Evolutionary conservation across 2,113 vertebrate genomes (phyloP), one percentile per base, ranked within the genome.

Genomic region (Columbina picui): DNA sequence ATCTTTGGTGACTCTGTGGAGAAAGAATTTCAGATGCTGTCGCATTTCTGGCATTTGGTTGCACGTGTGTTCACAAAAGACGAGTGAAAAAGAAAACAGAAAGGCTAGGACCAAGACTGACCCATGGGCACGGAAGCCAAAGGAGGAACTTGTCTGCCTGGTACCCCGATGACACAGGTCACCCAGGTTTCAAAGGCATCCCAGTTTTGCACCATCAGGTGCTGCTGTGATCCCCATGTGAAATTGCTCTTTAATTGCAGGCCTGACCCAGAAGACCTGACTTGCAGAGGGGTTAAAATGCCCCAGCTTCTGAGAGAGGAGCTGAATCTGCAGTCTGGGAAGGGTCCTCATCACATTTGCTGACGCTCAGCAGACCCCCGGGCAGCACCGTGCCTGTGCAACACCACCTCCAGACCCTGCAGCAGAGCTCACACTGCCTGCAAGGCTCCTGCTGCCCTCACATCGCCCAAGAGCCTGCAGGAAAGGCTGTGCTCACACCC

Each of bases 1-100:
- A 98, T 98, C 96, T 98, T 99, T 63, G 98, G 98, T 8, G 98
- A 98, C 95, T 99, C 99, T 99, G 96, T 30, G 53, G 86, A 94
- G 55, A 95, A 95, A 98, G 2, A 36, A 95, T 92, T 94, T 20
- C 75, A 89, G n/a, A 38, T 61, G 68, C 50, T 55, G 78, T 19
- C 93, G 27, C 59, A 6, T 27, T 50, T 79, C 45, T 86, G 63
- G 49, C 29, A 57, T 74, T 77, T 76, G 41, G 49, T 80, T 7
- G 36, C 41, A n/a, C 0, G 1, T 0, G 3, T 8, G 7, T 29
- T 80, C 29, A 34, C 21, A 34, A 64, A 71, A n/a, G 50, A 53
- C 29, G 68, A 57, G 34, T 25, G 34, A 57, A 68, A 90, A 20
- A 57, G 29, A 69, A 59, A 94, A 53, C 12, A 83, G 49, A 78